A percentile compares a stretch with the other conserved stretches of the same genome.
Evolutionary conservation across 35 echinoderm and acorn worm species (phyloP).

Genomic region (Heliocidaris tuberculata): DNA sequence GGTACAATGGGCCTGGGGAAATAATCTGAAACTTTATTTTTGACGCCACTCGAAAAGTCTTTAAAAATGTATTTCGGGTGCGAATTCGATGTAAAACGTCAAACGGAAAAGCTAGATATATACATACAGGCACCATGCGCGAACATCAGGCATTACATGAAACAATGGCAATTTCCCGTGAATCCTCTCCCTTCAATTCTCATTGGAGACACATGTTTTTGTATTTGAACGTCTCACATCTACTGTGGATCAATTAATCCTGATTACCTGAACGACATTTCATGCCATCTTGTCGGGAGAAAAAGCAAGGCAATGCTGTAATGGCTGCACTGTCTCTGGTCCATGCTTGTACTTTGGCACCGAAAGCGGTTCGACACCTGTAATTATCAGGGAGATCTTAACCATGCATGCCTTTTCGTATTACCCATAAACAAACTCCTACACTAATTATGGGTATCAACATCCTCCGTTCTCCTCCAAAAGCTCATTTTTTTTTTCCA

Average conservation of each 20-base stretch:
- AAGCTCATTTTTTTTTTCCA: not conserved
- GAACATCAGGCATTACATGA: not conserved
- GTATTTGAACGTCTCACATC: not conserved
- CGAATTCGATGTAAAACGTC: no score
- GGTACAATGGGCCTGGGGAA: not conserved
- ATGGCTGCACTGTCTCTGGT: not conserved
- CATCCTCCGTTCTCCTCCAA: not conserved
- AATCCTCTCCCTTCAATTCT: not conserved
- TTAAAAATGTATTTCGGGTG: not conserved
- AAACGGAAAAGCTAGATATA: not conserved
- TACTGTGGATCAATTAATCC: not conserved
- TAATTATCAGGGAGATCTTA: constrained; percentile 3
- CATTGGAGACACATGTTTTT: not conserved
- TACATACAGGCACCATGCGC: not conserved
- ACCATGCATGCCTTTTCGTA: not conserved
- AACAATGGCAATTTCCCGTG: not conserved
- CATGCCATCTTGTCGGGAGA: not conserved
- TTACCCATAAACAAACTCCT: constrained; percentile 4
- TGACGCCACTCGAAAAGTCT: not conserved
- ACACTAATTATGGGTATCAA: not conserved
- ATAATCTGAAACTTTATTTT: not conserved
- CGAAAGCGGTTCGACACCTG: not conserved
- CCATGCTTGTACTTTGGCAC: not conserved
- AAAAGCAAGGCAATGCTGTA: not conserved
- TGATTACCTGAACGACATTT: constrained; percentile 2